phyloP scores from a whole-genome alignment of 2,888 invertebrate species.

The Chymomyza amoena region DNA sequence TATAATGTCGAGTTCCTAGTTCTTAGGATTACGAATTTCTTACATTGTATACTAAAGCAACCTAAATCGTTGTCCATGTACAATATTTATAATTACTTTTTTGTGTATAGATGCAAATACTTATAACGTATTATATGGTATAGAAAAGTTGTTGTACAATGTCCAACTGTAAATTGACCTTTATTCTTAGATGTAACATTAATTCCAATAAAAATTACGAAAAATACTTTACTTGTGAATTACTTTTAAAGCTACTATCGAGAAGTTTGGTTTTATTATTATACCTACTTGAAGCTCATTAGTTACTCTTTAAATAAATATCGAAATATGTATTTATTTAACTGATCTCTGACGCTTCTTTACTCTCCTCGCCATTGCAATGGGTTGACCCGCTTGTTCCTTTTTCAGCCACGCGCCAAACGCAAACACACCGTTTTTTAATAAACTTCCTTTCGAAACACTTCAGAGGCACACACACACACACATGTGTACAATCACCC shows the following conservation, averaged over 20 bases:
- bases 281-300: constrained; percentile 61
- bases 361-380: not conserved
- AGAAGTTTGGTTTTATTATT: not conserved
- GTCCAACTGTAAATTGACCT: constrained; percentile 71
- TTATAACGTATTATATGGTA: constrained; percentile 9
- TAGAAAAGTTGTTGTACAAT: constrained; percentile 67
- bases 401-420: constrained; percentile 61
- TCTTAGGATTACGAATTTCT: constrained; percentile 20
- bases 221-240: not conserved
- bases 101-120: not conserved
- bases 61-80: not conserved
- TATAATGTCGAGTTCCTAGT: constrained; percentile 14
- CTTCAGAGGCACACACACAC: constrained; percentile 14
- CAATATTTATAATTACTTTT: constrained; percentile 26
- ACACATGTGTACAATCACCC: constrained; percentile 18
- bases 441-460: constrained; percentile 60
- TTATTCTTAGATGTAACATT: constrained; percentile 48
- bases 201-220: constrained; percentile 53
- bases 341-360: constrained; percentile 52
- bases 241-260: constrained; percentile 16
- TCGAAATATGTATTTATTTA: constrained; percentile 66
- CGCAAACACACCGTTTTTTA: constrained; percentile 68
- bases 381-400: constrained; percentile 28
- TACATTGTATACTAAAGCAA: not conserved
- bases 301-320: constrained; percentile 63